phyloP scores from a whole-genome alignment of 2,113 vertebrate species.

The Pseudopipra pipra region DNA sequence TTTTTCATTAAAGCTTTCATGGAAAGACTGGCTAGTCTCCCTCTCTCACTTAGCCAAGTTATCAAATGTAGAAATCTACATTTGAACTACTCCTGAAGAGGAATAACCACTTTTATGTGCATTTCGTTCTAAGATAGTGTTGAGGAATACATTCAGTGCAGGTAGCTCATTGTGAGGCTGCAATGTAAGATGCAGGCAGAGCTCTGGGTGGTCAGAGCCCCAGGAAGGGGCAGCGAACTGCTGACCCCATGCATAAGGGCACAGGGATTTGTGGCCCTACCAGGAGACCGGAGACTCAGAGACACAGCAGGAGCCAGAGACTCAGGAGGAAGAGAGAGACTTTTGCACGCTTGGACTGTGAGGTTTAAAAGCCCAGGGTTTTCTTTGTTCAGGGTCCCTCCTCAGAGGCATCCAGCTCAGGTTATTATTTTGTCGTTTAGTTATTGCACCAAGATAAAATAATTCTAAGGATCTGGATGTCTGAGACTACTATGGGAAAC shows the following conservation, averaged over 20 bases:
- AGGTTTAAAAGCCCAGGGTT: not conserved
- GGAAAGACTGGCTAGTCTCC: not conserved
- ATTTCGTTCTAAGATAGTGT: not conserved
- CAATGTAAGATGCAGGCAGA: not conserved
- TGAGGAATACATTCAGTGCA: not conserved
- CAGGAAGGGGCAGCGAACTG: not conserved
- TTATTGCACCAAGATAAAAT: not conserved
- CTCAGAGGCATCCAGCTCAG: not conserved
- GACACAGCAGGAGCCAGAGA: not conserved
- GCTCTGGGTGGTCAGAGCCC: not conserved
- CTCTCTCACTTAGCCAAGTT: not conserved
- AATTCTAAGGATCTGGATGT: too few relatives aligned
- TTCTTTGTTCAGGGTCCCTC: fast-evolving
- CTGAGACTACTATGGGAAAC: not conserved
- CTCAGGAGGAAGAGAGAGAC: not conserved
- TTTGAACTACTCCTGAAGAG: not conserved
- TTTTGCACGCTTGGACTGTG: not conserved
- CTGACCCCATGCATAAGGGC: not conserved
- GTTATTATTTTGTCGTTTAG: not conserved
- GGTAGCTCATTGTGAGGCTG: not conserved
- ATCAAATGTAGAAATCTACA: not conserved
- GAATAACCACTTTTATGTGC: not conserved
- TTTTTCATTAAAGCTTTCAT: not conserved
- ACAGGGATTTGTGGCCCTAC: not conserved
- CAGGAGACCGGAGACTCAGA: not conserved